These are phyloP conservation scores for Chrysolina americana DNA, from an alignment of 2,888 invertebrate genomes.

Conservation along the genomic window DNA sequence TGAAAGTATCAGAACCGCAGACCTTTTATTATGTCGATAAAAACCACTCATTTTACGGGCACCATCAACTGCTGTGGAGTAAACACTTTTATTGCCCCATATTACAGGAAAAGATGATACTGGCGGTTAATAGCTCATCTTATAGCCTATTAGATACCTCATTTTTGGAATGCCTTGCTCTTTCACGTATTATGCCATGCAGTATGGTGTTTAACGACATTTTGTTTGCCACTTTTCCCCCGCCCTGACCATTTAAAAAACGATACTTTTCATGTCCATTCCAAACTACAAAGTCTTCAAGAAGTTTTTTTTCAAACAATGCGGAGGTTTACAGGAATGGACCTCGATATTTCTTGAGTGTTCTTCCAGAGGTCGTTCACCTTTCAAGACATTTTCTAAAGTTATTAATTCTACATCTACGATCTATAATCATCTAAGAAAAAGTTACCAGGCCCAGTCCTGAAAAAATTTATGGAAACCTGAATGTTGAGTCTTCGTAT, in stretches of 20 bases:
- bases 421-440: too few relatives aligned
- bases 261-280: background rate
- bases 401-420: too few relatives aligned
- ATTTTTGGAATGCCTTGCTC: slow-evolving; percentile 36
- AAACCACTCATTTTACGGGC: slow-evolving; percentile 40
- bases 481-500: too few relatives aligned
- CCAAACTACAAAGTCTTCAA: background rate
- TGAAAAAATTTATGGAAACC: too few relatives aligned
- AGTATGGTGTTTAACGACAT: background rate
- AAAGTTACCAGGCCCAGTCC: too few relatives aligned
- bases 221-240: background rate
- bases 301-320: too few relatives aligned
- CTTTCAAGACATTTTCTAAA: too few relatives aligned
- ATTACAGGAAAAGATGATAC: slow-evolving; percentile 54
- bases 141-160: slow-evolving; percentile 55
- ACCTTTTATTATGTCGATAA: slow-evolving; percentile 40
- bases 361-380: too few relatives aligned
- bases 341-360: too few relatives aligned
- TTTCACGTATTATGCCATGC: slow-evolving; percentile 36
- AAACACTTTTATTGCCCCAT: slow-evolving; percentile 54
- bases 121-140: slow-evolving; percentile 58
- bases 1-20: slow-evolving; percentile 18
- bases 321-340: too few relatives aligned
- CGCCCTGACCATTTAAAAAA: background rate
- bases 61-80: slow-evolving; percentile 42